Percentiles rank a stretch among this genome's conserved stretches.
phyloP scores from a whole-genome alignment of 2,113 vertebrate species.

The Herpetotheres cachinnans region DNA sequence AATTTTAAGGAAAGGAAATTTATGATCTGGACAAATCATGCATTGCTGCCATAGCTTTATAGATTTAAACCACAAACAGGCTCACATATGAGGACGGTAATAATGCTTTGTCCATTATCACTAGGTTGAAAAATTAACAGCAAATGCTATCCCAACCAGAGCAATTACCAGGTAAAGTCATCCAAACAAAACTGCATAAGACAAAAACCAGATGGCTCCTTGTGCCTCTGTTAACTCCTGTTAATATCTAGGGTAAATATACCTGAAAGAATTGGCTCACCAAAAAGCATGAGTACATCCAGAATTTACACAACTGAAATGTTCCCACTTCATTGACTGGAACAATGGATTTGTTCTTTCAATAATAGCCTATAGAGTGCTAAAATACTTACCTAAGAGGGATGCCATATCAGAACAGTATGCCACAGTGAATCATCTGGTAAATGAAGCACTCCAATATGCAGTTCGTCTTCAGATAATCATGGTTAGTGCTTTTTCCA shows the following conservation, averaged over 20 bases:
- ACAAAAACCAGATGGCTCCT: not conserved
- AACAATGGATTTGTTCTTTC: slow-evolving; percentile 12
- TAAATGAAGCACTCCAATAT: not conserved
- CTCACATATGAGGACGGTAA: not conserved
- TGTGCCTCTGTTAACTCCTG: not conserved
- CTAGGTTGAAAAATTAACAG: not conserved
- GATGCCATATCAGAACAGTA: not conserved
- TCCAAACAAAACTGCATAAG: not conserved
- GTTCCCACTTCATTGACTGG: not conserved
- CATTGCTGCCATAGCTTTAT: not conserved
- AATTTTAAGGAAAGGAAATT: not conserved
- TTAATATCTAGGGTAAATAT: not conserved
- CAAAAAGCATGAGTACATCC: not conserved
- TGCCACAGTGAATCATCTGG: not conserved
- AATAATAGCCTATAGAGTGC: not conserved
- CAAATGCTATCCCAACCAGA: not conserved
- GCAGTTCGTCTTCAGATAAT: not conserved
- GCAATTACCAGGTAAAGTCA: not conserved
- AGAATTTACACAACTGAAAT: not conserved
- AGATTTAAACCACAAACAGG: not conserved
- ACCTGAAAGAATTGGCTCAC: not conserved
- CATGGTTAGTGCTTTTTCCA: not conserved
- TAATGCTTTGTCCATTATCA: not conserved
- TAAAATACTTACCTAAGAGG: not conserved
- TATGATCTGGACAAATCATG: not conserved